Conservation (phyloP, 2,888 invertebrate genomes). For the Marasmarcha lunaedactyla region DNA sequence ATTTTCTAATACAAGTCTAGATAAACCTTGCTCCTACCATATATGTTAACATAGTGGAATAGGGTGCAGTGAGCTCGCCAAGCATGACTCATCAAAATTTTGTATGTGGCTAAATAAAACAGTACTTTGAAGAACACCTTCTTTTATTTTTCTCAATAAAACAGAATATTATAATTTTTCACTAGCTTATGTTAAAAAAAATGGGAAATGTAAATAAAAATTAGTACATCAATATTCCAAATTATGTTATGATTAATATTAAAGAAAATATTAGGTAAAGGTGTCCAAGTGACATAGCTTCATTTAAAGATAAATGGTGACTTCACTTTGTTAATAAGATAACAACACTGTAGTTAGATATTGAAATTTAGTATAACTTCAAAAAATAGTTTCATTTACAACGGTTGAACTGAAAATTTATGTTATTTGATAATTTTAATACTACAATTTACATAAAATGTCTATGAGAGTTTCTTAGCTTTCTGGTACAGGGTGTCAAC, state of each 20-base stretch:
- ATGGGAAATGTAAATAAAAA: constrained; percentile 30
- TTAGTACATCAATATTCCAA: constrained; percentile 38
- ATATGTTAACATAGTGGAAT: too few species aligned
- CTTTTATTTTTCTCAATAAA: constrained; percentile 61
- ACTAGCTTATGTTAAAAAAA: constrained; percentile 59
- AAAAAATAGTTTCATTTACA: constrained; percentile 57
- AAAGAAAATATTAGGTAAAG: constrained; percentile 11
- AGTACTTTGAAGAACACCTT: constrained; percentile 49
- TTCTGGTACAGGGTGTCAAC: constrained; percentile 99
- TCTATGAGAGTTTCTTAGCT: constrained; percentile 95
- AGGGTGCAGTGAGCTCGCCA: constrained; percentile 34
- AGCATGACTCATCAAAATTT: constrained; percentile 45
- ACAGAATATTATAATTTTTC: constrained; percentile 65
- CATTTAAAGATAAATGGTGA: background rate
- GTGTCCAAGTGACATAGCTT: constrained; percentile 8
- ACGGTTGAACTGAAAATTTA: constrained; percentile 52
- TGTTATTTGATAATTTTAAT: constrained; percentile 52
- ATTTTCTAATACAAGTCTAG: too few species aligned
- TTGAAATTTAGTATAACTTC: constrained; percentile 43
- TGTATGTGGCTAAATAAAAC: constrained; percentile 29
- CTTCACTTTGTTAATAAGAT: background rate
- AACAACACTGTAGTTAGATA: constrained; percentile 18
- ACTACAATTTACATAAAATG: constrained; percentile 51
- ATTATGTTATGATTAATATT: constrained; percentile 29
- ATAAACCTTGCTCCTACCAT: too few species aligned